Evolutionary conservation across 2,113 vertebrate genomes (phyloP).

Genomic region (Globicephala melas): DNA sequence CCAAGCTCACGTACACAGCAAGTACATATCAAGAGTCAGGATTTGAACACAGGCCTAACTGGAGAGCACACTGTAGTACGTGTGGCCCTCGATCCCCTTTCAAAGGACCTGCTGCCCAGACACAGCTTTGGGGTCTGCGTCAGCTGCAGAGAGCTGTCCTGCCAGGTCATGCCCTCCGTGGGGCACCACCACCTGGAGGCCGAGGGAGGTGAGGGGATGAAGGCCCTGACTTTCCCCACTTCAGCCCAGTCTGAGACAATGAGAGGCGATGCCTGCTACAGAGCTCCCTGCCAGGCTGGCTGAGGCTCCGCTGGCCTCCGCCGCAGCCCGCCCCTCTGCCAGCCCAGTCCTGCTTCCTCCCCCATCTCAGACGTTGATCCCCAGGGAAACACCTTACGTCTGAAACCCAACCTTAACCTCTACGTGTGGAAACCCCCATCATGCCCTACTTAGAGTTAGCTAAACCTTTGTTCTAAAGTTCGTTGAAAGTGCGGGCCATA

Average conservation of each 20-base stretch:
- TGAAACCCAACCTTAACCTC: neutral
- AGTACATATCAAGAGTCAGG: neutral
- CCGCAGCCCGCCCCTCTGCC: neutral
- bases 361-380: neutral
- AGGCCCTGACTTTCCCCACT: neutral
- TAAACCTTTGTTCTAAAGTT: neutral
- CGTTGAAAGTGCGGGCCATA: neutral
- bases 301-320: neutral
- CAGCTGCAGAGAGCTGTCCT: neutral
- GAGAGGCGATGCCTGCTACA: neutral
- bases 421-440: neutral
- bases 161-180: neutral
- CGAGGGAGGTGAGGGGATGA: neutral
- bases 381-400: neutral
- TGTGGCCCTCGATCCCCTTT: neutral
- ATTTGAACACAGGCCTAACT: neutral
- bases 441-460: neutral
- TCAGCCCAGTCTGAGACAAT: neutral
- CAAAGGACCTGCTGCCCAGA: neutral
- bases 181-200: neutral
- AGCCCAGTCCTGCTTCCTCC: neutral
- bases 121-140: neutral
- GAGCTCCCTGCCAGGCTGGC: neutral
- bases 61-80: neutral
- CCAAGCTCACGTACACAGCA: neutral